These are phyloP conservation scores for Pseudococcus jackbeardsleyi DNA, from an alignment of 2,888 invertebrate species.

Conservation along the genomic window DNA sequence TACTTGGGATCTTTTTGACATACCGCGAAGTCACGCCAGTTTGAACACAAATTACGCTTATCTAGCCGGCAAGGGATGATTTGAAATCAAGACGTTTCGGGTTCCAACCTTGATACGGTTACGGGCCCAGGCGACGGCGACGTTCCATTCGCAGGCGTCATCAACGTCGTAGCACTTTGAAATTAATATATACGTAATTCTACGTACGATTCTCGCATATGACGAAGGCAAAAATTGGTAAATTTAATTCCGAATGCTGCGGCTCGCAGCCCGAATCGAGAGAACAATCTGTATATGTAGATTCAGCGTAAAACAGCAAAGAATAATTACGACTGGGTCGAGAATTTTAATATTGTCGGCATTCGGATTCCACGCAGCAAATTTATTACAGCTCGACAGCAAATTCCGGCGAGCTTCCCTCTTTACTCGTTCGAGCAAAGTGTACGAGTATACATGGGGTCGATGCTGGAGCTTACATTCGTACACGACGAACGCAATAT, in stretches of 20 bases:
- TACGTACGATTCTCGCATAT: not conserved
- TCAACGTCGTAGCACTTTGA: not conserved
- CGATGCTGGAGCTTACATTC: not conserved
- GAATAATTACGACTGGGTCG: slow-evolving; percentile 64
- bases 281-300: slow-evolving; percentile 57
- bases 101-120: not conserved
- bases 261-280: slow-evolving; percentile 7
- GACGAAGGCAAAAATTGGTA: not conserved
- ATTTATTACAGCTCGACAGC: slow-evolving; percentile 61
- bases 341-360: slow-evolving; percentile 65
- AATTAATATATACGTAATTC: no score
- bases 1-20: no score
- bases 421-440: slow-evolving; percentile 21
- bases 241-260: slow-evolving; percentile 41
- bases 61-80: not conserved
- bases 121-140: not conserved
- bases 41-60: not conserved
- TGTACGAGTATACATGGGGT: not conserved
- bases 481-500: slow-evolving; percentile 44
- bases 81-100: not conserved
- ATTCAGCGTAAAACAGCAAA: slow-evolving; percentile 57
- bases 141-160: not conserved
- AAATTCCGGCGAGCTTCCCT: slow-evolving; percentile 56
- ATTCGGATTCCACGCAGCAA: slow-evolving; percentile 62
- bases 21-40: no score